Conservation (phyloP, 1,140 invertebrate genomes). For the Bombus difficillimus region DNA sequence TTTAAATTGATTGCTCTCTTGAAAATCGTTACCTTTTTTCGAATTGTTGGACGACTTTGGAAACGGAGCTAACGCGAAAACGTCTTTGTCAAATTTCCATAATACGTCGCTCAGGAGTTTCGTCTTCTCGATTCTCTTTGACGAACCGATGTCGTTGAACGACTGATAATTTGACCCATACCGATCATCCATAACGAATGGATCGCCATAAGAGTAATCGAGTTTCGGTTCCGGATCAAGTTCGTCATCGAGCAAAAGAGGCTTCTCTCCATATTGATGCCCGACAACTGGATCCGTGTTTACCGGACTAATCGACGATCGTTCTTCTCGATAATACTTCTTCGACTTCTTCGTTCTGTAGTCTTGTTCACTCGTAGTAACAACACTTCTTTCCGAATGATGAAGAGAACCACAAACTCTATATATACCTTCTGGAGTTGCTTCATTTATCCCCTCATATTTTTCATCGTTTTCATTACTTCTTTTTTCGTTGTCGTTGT, state of each 20-base stretch:
- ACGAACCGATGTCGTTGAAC: conserved; percentile 70
- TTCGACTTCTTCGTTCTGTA: conserved; percentile 68
- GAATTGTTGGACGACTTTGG: conserved; percentile 81
- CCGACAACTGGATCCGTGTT: conserved; percentile 84
- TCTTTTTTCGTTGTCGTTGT: conserved; percentile 73
- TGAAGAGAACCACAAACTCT: conserved; percentile 87
- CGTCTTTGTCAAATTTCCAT: conserved; percentile 84
- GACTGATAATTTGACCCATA: conserved; percentile 69
- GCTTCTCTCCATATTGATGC: conserved; percentile 91
- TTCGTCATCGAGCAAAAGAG: conserved; percentile 91
- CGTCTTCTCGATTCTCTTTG: conserved; percentile 65
- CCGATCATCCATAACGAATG: conserved; percentile 75
- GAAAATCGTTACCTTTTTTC: conserved; percentile 73
- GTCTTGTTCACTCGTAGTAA: conserved; percentile 86
- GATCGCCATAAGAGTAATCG: conserved; percentile 79
- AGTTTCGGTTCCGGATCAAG: conserved; percentile 85
- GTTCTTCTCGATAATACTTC: conserved; percentile 44
- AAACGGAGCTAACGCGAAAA: conserved; percentile 90
- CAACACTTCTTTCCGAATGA: conserved; percentile 88
- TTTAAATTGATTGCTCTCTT: conserved; percentile 58
- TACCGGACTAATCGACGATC: conserved; percentile 61
- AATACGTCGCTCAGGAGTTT: conserved; percentile 69
- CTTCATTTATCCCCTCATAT: conserved; percentile 82
- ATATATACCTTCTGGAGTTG: conserved; percentile 86
- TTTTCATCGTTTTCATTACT: conserved; percentile 83